A percentile compares a stretch with the other conserved stretches of the same genome.
phyloP scores from a whole-genome alignment of 2,888 invertebrate species.

The Hydropsyche betteni region DNA sequence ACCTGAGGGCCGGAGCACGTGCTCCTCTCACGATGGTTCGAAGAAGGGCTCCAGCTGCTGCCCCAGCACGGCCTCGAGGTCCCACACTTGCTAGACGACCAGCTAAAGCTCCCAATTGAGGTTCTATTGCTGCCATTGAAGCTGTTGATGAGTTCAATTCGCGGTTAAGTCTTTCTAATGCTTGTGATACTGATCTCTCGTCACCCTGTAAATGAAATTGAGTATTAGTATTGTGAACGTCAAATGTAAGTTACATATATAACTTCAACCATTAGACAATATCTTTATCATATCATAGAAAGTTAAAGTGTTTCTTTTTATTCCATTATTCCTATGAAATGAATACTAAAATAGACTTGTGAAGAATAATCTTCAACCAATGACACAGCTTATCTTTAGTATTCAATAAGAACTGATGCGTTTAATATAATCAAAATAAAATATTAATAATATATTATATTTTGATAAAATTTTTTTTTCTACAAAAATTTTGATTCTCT shows the following conservation, averaged over 20 bases:
- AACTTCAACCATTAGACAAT: not conserved
- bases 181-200: constrained; percentile 46
- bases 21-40: constrained; percentile 58
- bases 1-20: constrained; percentile 57
- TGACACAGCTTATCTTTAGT: no score
- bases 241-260: no score
- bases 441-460: no score
- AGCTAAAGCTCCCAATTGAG: constrained; percentile 53
- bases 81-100: constrained; percentile 61
- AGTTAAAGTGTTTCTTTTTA: not conserved
- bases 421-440: no score
- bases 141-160: constrained; percentile 53
- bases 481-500: no score
- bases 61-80: constrained; percentile 53
- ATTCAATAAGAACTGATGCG: no score
- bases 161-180: constrained; percentile 45
- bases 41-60: constrained; percentile 40
- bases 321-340: no score
- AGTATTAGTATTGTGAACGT: not conserved
- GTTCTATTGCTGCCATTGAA: constrained; percentile 33
- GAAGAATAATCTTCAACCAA: no score
- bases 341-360: no score
- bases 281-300: not conserved
- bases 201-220: constrained; percentile 40
- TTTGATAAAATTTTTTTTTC: no score